Percentiles rank a stretch among this genome's conserved stretches.
Conservation (phyloP, 1,140 invertebrate species). For the Drosophila arizonae region DNA sequence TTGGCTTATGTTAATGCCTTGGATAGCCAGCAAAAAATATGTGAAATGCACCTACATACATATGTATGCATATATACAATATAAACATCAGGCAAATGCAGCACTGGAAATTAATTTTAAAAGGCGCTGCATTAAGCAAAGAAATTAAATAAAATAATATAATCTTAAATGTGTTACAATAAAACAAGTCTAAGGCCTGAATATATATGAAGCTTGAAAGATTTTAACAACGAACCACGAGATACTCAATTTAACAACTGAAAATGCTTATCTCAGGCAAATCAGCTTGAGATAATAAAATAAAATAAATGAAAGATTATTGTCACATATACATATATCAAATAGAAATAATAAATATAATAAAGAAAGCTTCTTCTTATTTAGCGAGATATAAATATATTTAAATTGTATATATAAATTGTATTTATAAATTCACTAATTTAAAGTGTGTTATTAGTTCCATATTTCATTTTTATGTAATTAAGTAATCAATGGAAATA, state of each 20-base stretch:
- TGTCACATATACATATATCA: no score
- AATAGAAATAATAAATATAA: no score
- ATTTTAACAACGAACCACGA: not conserved
- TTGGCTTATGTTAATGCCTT: conserved; percentile 69
- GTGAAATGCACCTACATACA: conserved; percentile 8
- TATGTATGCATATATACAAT: conserved; percentile 2
- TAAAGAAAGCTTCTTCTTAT: no score
- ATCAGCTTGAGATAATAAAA: no score
- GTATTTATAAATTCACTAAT: no score
- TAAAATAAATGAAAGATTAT: no score
- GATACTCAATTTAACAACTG: not conserved
- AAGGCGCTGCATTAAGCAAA: conserved; percentile 68
- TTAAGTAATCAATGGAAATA: no score
- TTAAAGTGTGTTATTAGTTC: no score
- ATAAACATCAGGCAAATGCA: conserved; percentile 51
- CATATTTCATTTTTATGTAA: no score
- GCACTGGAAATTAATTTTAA: conserved; percentile 72
- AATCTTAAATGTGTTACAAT: conserved; percentile 72
- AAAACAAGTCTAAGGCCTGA: conserved; percentile 14
- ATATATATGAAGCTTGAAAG: not conserved
- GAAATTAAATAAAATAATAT: conserved; percentile 72
- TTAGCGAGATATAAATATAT: no score
- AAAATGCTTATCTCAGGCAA: no score
- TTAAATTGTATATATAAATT: no score
- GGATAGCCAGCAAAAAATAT: conserved; percentile 32